Conservation (phyloP, 2,113 vertebrate species). For the Litocranius walleri region DNA sequence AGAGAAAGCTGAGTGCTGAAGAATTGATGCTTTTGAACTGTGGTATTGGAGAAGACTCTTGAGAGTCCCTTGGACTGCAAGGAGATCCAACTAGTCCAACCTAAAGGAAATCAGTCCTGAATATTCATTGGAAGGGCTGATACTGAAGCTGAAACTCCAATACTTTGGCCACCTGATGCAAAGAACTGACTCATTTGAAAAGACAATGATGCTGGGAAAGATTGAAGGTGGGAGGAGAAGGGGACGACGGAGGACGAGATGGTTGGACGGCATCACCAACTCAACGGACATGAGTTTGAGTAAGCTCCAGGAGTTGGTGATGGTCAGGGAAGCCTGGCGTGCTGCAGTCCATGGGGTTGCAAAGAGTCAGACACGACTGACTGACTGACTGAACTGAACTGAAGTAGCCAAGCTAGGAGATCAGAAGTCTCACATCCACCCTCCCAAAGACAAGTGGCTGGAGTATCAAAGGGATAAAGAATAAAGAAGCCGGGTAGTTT, state of each 20-base stretch:
- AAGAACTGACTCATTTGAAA: neutral
- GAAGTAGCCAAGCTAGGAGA: neutral
- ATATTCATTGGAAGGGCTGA: neutral
- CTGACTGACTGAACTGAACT: neutral
- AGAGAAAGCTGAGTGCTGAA: neutral
- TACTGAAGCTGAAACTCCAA: neutral
- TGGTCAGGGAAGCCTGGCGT: neutral
- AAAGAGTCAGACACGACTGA: neutral
- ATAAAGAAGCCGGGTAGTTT: neutral
- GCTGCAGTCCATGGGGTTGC: neutral
- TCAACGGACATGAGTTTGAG: neutral
- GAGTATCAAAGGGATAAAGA: neutral
- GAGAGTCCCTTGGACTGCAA: neutral
- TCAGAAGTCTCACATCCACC: neutral
- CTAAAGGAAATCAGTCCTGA: neutral
- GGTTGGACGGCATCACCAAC: neutral
- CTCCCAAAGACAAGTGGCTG: neutral
- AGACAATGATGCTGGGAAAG: rapidly evolving
- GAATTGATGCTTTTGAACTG: neutral
- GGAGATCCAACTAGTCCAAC: neutral
- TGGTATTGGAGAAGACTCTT: neutral
- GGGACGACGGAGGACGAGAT: rapidly evolving
- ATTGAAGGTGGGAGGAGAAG: neutral
- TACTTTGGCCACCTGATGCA: neutral
- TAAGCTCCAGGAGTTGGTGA: neutral